Conservation (phyloP, 2,888 invertebrate species). For the Nebria brevicollis region DNA sequence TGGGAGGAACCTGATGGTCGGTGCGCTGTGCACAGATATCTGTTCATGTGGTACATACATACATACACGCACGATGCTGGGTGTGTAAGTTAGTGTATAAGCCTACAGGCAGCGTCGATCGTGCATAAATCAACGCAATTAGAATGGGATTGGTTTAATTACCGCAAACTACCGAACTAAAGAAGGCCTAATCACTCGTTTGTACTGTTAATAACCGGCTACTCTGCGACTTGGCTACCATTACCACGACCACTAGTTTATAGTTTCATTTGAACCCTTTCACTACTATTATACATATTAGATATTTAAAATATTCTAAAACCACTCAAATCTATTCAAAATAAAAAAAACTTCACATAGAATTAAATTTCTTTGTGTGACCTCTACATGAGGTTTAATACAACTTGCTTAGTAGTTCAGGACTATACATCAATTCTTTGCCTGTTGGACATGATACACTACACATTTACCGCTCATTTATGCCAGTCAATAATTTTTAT, state of each 20-base stretch:
- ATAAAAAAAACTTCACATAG: too few relatives aligned
- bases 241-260: background rate
- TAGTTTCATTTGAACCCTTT: background rate
- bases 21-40: background rate
- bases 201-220: constrained; percentile 15
- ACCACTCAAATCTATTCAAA: too few relatives aligned
- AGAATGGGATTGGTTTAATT: constrained; percentile 46
- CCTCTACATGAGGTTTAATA: too few relatives aligned
- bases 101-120: constrained; percentile 28
- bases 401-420: too few relatives aligned
- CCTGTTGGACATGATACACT: too few relatives aligned
- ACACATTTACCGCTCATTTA: background rate
- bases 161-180: constrained; percentile 44
- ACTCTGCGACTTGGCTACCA: background rate
- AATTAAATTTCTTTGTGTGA: too few relatives aligned
- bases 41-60: background rate
- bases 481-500: constrained; percentile 1
- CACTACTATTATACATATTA: background rate
- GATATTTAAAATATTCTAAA: background rate
- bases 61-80: background rate
- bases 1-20: constrained; percentile 28
- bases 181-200: constrained; percentile 36
- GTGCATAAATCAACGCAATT: constrained; percentile 44
- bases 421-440: too few relatives aligned
- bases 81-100: background rate